Evolutionary conservation across 2,888 invertebrate genomes (phyloP).

Genomic region (Drosophila macrospina): DNA sequence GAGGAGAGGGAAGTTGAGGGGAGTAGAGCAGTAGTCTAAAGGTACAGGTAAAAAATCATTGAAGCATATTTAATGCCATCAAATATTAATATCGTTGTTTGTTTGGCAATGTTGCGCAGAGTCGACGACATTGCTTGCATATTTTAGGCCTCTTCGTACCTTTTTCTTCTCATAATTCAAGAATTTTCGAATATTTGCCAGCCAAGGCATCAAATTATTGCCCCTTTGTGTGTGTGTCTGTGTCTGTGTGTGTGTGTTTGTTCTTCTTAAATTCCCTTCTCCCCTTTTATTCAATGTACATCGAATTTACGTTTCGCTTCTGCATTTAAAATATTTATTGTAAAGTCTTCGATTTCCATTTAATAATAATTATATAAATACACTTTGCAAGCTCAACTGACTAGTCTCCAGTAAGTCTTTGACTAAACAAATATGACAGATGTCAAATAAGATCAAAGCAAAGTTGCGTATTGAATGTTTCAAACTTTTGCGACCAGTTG

Average conservation of each 20-base stretch:
- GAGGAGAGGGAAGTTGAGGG: not conserved
- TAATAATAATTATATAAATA: not conserved
- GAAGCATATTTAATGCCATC: constrained; percentile 77
- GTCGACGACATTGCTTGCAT: constrained; percentile 56
- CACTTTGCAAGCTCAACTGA: constrained; percentile 11
- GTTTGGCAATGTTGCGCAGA: constrained; percentile 49
- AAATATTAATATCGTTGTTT: constrained; percentile 72
- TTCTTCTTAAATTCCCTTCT: too few relatives aligned
- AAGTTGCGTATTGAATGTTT: constrained; percentile 16
- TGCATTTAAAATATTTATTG: not conserved
- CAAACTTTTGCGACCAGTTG: not conserved
- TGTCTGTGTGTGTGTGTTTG: not conserved
- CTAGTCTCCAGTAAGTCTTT: constrained; percentile 7
- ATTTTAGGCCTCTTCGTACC: constrained; percentile 44
- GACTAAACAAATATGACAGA: not conserved
- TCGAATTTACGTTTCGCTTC: constrained; percentile 11
- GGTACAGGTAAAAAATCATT: constrained; percentile 64
- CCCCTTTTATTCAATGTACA: not conserved
- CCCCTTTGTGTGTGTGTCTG: constrained; percentile 12
- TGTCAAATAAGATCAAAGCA: constrained; percentile 27
- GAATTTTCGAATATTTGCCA: constrained; percentile 42
- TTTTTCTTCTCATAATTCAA: constrained; percentile 24
- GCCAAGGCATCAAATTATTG: constrained; percentile 38
- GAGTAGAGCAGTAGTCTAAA: not conserved
- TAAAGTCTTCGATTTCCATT: constrained; percentile 17